Evolutionary conservation across 2,888 invertebrate species (phyloP).

Genomic region (Perdita meconis): DNA sequence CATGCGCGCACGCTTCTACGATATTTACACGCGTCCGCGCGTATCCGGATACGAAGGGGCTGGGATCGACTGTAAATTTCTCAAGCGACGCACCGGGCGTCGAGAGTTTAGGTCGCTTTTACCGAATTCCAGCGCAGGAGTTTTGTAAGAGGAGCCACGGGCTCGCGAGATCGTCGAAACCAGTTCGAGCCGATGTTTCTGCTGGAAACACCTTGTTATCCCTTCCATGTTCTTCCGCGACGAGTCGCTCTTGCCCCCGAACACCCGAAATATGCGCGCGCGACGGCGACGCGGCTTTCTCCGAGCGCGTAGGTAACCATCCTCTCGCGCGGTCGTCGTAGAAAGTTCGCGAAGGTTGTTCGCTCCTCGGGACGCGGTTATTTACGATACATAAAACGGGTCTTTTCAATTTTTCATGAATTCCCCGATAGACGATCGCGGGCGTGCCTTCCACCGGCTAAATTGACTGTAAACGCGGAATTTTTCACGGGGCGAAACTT

Average conservation of each 20-base stretch:
- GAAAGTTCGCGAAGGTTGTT: background rate
- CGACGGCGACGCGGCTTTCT: background rate
- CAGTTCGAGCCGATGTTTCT: conserved; percentile 21
- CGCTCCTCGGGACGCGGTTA: background rate
- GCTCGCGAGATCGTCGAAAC: conserved; percentile 17
- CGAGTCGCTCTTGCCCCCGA: background rate
- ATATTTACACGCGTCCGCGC: conserved; percentile 33
- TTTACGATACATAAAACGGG: conserved; percentile 13
- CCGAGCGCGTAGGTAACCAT: background rate
- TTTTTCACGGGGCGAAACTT: conserved; percentile 32
- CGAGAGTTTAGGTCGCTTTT: conserved; percentile 3
- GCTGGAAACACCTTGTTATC: conserved; percentile 13
- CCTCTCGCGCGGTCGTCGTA: background rate
- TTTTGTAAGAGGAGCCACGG: conserved; percentile 2
- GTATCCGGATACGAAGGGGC: conserved; percentile 21
- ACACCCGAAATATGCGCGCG: background rate
- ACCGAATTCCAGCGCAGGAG: background rate
- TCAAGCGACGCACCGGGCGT: conserved; percentile 13
- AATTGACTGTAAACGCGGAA: conserved; percentile 25
- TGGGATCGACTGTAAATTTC: conserved; percentile 57
- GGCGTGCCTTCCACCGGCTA: background rate
- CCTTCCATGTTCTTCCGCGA: background rate
- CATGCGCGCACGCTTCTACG: conserved; percentile 5
- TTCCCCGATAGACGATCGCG: background rate
- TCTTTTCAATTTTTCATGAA: conserved; percentile 5